Evolutionary conservation across 2,797 vertebrate genomes (phyloP), one percentile per base, ranked within the genome.

Genomic region (Cetoscarus ocellatus): DNA sequence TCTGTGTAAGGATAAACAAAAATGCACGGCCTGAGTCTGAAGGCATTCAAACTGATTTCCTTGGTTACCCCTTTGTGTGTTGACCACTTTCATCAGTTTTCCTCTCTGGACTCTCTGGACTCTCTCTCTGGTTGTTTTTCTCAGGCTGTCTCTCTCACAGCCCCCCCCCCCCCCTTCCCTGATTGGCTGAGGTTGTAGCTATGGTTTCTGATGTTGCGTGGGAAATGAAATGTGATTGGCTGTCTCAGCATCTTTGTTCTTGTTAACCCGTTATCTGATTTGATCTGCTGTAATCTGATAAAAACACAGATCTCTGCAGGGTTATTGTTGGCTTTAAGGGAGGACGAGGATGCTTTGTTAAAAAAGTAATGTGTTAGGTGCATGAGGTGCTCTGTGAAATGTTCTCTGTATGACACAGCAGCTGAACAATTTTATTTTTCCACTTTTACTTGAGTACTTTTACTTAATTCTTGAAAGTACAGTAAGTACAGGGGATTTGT

Each of bases 201-300:
- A 12, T 49, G 78, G 15, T 42, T 35, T 68, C 68, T 80, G 69
- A 77, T 79, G 80, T 54, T 35, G 66, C 34, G 40, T 70, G 54
- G 70, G 77, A 76, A 77, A 58, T 67, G n/a, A 54, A 47, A 52
- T 65, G 3, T 18, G 68, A 80, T 84, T 83, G 78, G 82, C 9
- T 51, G 15, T 4, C 48, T 45, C 18, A 6, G 35, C 73, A 49
- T 52, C 79, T 83, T 88, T 88, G 86, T 76, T 75, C 67, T 74
- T 6, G 42, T 76, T 81, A 72, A 79, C 68, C 69, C 43, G 14
- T 75, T 61, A 70, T 61, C 51, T 8, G 50, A 65, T 52, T 47
- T 18, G 70, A 63, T 71, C 73, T 18, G 55, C 63, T 63, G 61
- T 68, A 66, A 66, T 67, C 64, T 72, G 51, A 27, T 61, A 66